A percentile compares a stretch with the other conserved stretches of the same genome.
Conservation (phyloP, 2,888 invertebrate genomes). For the Sphinx pinastri region DNA sequence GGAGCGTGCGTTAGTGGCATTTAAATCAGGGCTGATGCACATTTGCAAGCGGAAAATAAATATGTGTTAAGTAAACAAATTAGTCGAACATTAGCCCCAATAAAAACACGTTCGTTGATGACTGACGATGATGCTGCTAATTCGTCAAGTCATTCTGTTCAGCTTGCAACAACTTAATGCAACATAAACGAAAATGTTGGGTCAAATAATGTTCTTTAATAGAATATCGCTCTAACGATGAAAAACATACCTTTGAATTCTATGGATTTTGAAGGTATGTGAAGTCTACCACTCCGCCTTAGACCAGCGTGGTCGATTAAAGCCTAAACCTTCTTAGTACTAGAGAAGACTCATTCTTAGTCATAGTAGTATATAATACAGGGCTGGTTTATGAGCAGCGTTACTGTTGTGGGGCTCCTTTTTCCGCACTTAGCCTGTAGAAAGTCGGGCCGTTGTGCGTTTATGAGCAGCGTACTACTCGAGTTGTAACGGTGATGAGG, state of each 20-base stretch:
- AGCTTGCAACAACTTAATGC: background rate
- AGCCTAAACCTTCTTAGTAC: too few species aligned
- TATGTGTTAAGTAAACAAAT: constrained; percentile 14
- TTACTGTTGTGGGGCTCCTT: too few species aligned
- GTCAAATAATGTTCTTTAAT: background rate
- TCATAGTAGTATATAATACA: too few species aligned
- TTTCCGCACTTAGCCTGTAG: too few species aligned
- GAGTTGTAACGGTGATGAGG: too few species aligned
- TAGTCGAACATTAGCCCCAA: background rate
- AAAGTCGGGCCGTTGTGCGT: too few species aligned
- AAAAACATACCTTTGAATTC: background rate
- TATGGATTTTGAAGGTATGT: background rate
- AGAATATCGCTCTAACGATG: background rate
- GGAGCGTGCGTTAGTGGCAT: constrained; percentile 38
- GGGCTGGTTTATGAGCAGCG: too few species aligned
- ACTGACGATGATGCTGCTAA: constrained; percentile 8
- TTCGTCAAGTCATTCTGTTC: background rate
- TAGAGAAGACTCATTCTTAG: too few species aligned
- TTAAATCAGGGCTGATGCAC: constrained; percentile 8
- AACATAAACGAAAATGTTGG: background rate
- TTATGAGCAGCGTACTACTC: too few species aligned
- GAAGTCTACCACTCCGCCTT: too few species aligned
- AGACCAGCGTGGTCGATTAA: too few species aligned
- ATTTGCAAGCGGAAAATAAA: constrained; percentile 19
- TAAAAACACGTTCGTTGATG: background rate